A percentile compares a stretch with the other conserved stretches of the same genome.
Evolutionary conservation across 2,113 vertebrate genomes (phyloP).

Genomic region (Protobothrops flavoviridis): DNA sequence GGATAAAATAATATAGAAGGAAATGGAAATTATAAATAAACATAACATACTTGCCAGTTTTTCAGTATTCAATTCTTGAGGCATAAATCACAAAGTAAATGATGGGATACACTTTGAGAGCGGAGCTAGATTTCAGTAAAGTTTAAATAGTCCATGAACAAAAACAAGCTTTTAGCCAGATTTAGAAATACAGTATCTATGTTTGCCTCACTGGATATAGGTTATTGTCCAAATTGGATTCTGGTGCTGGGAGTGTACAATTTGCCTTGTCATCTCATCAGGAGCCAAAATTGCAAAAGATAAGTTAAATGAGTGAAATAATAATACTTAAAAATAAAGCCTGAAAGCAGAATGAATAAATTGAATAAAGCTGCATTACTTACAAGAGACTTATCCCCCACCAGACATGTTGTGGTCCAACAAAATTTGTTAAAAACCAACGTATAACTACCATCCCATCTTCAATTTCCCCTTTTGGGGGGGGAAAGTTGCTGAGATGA

Average conservation of each 20-base stretch:
- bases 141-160: background rate
- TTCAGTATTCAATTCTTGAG: conserved; percentile 23
- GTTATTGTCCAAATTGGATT: background rate
- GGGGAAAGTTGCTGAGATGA: background rate
- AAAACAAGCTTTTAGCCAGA: background rate
- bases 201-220: background rate
- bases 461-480: background rate
- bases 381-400: background rate
- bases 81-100: conserved; percentile 23
- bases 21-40: conserved; percentile 63
- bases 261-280: background rate
- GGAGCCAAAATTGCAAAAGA: background rate
- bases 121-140: background rate
- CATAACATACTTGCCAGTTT: conserved; percentile 32
- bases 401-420: background rate
- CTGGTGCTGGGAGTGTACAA: background rate
- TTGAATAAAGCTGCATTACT: background rate
- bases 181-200: background rate
- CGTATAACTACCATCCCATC: background rate
- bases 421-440: background rate
- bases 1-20: conserved; percentile 35
- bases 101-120: background rate
- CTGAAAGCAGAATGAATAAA: background rate
- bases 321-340: background rate
- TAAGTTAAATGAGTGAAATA: background rate